Percentiles rank a stretch among this genome's conserved stretches.
Evolutionary conservation across 2,797 vertebrate genomes (phyloP).

Genomic region (Sardinella longiceps): DNA sequence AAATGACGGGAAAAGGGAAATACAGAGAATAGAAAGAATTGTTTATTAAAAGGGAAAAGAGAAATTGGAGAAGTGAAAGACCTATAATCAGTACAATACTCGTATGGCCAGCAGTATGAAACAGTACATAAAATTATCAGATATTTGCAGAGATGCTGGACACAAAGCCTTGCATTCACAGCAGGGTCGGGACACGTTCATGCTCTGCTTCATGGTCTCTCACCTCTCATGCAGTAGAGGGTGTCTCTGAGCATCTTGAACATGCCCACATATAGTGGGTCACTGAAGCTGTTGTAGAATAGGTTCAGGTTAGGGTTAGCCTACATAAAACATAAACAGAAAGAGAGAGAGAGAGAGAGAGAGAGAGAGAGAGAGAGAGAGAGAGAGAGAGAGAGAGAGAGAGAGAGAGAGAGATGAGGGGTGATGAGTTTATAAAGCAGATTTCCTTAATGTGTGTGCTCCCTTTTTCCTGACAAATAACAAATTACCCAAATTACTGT

Average conservation of each 20-base stretch:
- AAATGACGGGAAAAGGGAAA: too few species aligned
- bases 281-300: constrained; percentile 90
- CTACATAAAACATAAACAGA: constrained; percentile 69
- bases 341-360: too few species aligned
- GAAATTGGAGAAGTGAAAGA: neutral
- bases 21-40: neutral
- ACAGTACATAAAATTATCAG: too few species aligned
- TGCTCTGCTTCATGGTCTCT: constrained; percentile 8
- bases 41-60: neutral
- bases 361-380: too few species aligned
- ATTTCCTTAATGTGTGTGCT: too few species aligned
- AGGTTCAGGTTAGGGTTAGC: constrained; percentile 77
- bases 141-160: too few species aligned
- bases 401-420: too few species aligned
- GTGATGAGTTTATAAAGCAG: too few species aligned
- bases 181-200: neutral
- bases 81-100: neutral
- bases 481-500: too few species aligned
- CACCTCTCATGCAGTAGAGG: constrained; percentile 93
- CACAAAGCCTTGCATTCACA: neutral
- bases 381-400: too few species aligned
- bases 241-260: constrained; percentile 99
- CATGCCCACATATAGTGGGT: constrained; percentile 90
- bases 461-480: too few species aligned
- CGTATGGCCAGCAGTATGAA: neutral